These are phyloP conservation scores for Chelon labrosus DNA, from an alignment of 2,797 vertebrate species.

Conservation along the genomic window DNA sequence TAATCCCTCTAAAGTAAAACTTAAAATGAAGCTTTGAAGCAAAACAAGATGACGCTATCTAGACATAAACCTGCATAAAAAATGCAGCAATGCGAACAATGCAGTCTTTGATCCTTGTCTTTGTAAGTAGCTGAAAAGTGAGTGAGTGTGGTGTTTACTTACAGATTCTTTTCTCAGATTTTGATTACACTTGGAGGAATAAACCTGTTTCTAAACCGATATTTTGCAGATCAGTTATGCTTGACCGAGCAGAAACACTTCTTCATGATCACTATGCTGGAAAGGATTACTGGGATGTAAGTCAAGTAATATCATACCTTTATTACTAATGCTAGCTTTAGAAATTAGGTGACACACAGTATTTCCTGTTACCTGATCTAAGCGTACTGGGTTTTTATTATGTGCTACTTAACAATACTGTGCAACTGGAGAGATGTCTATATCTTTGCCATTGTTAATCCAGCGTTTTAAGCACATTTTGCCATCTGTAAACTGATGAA, in stretches of 20 bases:
- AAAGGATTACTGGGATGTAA: constrained; percentile 98
- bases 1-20: no score
- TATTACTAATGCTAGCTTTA: not conserved
- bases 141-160: constrained; percentile 10
- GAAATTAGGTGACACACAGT: not conserved
- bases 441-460: not conserved
- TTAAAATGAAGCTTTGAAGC: no score
- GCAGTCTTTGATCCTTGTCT: not conserved
- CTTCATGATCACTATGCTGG: constrained; percentile 98
- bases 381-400: not conserved
- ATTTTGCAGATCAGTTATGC: constrained; percentile 92
- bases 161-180: not conserved
- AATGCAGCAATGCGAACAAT: no score
- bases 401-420: not conserved
- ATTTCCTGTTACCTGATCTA: not conserved
- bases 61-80: no score
- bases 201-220: not conserved
- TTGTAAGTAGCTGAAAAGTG: constrained; percentile 6
- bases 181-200: not conserved
- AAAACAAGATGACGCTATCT: no score
- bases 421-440: not conserved
- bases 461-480: not conserved
- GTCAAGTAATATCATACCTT: constrained; percentile 63
- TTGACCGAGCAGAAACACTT: constrained; percentile 97
- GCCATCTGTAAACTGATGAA: constrained; percentile 4